Evolutionary conservation across 2,113 vertebrate genomes (phyloP), one percentile per base, ranked within the genome.

Genomic region (Xenus cinereus): DNA sequence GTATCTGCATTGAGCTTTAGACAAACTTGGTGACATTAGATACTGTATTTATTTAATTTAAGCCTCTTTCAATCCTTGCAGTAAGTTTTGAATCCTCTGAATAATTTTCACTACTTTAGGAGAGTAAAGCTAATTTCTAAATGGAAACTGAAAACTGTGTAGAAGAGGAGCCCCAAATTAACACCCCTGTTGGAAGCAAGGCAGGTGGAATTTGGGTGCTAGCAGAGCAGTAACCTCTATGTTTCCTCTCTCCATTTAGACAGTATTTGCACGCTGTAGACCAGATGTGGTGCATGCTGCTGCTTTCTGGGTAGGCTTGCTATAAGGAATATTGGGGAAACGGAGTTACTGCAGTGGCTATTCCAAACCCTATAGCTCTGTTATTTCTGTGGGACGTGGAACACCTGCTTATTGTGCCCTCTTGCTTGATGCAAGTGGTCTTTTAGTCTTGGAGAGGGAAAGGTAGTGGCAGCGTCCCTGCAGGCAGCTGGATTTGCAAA

Each of bases 401-500:
- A 22, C 27, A 27, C 33, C 21, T 91, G 53, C 20, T 93, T 88
- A 26, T 32, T 84, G 43, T 82, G 39, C 51, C 8, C 27, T 68
- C 37, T 78, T 43, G 27, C 28, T 45, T 86, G 43, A 5, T 69
- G 39, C 33, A 30, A 48, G 30, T 33, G 39, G 14, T 28, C 30
- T 87, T 57, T 68, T 86, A 30, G 54, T 90, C 43, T 30, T 54
- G 3, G 77, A 46, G 37, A 32, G 43, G 62, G 46, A 76, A 64
- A 43, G 35, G 43, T 50, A 23, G 28, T n/a, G 21, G 6, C 56
- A 19, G 37, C 53, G 37, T 90, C 88, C 56, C 35, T 97, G 45
- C 91, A 95, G 86, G 68, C 94, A 96, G 66, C 27, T 92, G 4
- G 56, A 56, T 77, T 95, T 84, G 51, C 57, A 86, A 90, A 57